Base-by-base conservation (phyloP, 2,797 vertebrate genomes). In the Neomorphus geoffroyi region DNA sequence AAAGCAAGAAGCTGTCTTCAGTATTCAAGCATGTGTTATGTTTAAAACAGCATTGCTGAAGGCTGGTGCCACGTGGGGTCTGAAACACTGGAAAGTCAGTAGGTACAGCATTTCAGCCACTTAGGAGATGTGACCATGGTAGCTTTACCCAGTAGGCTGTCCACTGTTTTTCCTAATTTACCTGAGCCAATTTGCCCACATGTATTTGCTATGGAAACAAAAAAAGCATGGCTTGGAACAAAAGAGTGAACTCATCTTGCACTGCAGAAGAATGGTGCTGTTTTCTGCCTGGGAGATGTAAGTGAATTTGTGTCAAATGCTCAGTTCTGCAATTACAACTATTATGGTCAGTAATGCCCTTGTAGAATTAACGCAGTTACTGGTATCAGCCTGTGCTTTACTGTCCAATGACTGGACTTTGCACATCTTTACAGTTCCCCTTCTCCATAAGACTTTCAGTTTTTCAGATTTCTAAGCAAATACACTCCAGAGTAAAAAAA, bases 401-500 rank as follows among this genome's bases (percentile, higher is more conserved):
- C 24, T 64, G 62, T 50, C 60, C 62, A 3, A 1, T 39, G 75
- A n/a, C 18, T 73, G 43, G 39, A 43, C 15, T 79, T 88, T 90
- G 33, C 64, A 86, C 9, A 56, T 86, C 62, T 83, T 35, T 79
- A 13, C 14, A 32, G 45, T 67, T 75, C 46, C 35, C 16, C 69
- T 82, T 80, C 78, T 28, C 57, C 75, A 46, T 64, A 93, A 88
- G 28, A 53, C 48, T 83, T 84, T 27, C 58, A 75, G 18, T 56
- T 88, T 91, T 90, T 79, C 80, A 80, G 35, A 86, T 91, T 95
- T 95, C 51, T 91, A 71, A 80, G 86, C 64, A 95, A 89, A 94
- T 84, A 94, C 15, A 88, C 82, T 93, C 66, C 35, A 93, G 33
- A 70, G 28, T 37, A 53, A 83, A 94, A 10, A n/a, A 91, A 92